Percentiles rank a stretch among this genome's conserved stretches.
Conservation (phyloP, 2,888 invertebrate genomes). For the Pristionchus maxplancki region DNA sequence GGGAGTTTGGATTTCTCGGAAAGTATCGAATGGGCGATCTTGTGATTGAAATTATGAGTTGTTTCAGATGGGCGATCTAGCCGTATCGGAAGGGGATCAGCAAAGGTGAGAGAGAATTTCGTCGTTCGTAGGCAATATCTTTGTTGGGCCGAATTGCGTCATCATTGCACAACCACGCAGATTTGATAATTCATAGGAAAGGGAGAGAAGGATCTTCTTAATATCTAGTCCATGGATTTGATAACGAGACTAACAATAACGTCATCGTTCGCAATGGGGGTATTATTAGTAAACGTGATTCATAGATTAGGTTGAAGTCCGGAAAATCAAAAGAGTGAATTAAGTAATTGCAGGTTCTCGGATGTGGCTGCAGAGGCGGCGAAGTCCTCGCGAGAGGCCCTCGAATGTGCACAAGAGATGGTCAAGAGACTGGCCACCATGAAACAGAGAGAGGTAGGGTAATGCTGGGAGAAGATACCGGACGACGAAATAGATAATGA, state of each 20-base stretch:
- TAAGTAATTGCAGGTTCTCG: constrained; percentile 39
- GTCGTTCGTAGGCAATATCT: background rate
- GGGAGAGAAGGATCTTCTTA: too few species aligned
- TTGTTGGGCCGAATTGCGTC: background rate
- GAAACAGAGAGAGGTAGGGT: constrained; percentile 52
- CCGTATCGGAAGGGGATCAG: background rate
- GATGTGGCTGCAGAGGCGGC: constrained; percentile 56
- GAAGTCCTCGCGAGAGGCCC: constrained; percentile 56
- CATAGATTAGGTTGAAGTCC: too few species aligned
- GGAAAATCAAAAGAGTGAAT: too few species aligned
- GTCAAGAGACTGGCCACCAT: constrained; percentile 48
- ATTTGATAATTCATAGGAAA: background rate
- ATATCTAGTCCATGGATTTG: too few species aligned
- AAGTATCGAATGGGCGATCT: background rate
- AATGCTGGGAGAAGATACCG: background rate
- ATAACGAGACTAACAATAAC: too few species aligned
- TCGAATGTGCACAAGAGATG: constrained; percentile 55
- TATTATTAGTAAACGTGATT: too few species aligned
- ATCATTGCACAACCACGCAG: too few species aligned
- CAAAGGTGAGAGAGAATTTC: background rate
- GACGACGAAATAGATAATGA: background rate
- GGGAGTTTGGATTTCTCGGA: background rate
- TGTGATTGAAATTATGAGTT: background rate
- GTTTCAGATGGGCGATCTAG: constrained; percentile 19
- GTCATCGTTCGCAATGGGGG: too few species aligned